Conservation (phyloP, 2,888 invertebrate species). For the Melipona beecheii region DNA sequence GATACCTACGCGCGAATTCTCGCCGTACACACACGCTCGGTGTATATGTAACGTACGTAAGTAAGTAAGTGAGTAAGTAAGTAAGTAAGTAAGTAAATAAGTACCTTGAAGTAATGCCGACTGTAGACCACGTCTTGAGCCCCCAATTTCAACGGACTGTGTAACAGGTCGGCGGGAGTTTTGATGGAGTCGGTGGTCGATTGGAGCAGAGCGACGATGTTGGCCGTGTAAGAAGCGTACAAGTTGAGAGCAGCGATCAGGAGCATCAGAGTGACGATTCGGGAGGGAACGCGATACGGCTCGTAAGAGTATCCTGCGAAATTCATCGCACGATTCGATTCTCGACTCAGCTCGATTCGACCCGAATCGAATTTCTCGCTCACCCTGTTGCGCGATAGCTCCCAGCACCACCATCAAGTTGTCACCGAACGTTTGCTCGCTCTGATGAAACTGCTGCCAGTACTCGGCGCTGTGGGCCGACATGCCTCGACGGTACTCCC, state of each 20-base stretch:
- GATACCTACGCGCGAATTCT: background rate
- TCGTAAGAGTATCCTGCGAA: conserved; percentile 81
- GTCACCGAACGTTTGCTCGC: conserved; percentile 84
- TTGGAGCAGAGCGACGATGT: conserved; percentile 90
- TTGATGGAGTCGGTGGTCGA: conserved; percentile 89
- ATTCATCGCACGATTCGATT: background rate
- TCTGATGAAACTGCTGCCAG: conserved; percentile 43
- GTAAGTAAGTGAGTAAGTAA: no score
- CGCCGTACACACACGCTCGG: no score
- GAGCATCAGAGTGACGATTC: conserved; percentile 88
- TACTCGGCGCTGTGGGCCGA: conserved; percentile 23
- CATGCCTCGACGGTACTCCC: conserved; percentile 81
- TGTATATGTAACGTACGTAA: no score
- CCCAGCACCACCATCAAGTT: conserved; percentile 86
- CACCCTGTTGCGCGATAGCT: conserved; percentile 88
- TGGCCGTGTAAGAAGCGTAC: conserved; percentile 91
- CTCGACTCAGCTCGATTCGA: background rate
- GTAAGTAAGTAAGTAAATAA: conserved; percentile 71
- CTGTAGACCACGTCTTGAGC: conserved; percentile 90
- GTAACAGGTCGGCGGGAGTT: conserved; percentile 87
- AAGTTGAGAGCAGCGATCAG: conserved; percentile 89
- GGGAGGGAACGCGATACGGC: conserved; percentile 82
- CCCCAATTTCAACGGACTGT: conserved; percentile 88
- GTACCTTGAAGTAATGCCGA: conserved; percentile 88
- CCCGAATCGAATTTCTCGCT: background rate